phyloP scores from a whole-genome alignment of 2,888 invertebrate genomes.

The Fragum fragum region DNA sequence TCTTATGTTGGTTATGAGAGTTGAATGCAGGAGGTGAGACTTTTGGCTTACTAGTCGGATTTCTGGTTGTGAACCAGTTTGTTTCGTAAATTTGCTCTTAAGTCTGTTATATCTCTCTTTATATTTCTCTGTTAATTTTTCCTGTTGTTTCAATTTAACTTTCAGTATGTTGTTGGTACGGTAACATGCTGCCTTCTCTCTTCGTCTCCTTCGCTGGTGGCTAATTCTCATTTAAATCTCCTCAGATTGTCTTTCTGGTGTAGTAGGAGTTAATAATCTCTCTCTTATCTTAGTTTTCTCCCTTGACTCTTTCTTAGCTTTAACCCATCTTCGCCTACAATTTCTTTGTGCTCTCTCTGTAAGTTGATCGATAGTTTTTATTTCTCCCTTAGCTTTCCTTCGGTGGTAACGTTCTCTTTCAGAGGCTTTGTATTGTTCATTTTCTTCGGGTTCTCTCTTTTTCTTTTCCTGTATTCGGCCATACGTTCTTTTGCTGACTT shows the following conservation, averaged over 20 bases:
- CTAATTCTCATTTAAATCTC: conserved; percentile 15
- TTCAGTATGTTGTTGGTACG: conserved; percentile 1
- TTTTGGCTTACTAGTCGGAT: neutral
- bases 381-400: conserved; percentile 20
- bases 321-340: conserved; percentile 20
- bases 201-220: neutral
- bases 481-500: conserved; percentile 30
- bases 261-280: neutral
- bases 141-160: neutral
- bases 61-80: neutral
- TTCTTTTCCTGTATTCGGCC: conserved; percentile 30
- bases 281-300: neutral
- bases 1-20: conserved; percentile 22
- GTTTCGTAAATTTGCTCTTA: conserved; percentile 7
- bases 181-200: conserved; percentile 10
- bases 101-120: conserved; percentile 12
- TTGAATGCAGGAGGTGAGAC: conserved; percentile 21
- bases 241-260: conserved; percentile 5
- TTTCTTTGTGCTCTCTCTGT: conserved; percentile 4
- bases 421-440: conserved; percentile 25
- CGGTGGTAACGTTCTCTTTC: conserved; percentile 21
- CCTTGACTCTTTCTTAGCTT: conserved; percentile 17
- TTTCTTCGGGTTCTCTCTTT: conserved; percentile 8
- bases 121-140: conserved; percentile 10
- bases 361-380: conserved; percentile 5